Conservation (phyloP, 2,888 invertebrate species). For the Callyntrura guangdongensis region DNA sequence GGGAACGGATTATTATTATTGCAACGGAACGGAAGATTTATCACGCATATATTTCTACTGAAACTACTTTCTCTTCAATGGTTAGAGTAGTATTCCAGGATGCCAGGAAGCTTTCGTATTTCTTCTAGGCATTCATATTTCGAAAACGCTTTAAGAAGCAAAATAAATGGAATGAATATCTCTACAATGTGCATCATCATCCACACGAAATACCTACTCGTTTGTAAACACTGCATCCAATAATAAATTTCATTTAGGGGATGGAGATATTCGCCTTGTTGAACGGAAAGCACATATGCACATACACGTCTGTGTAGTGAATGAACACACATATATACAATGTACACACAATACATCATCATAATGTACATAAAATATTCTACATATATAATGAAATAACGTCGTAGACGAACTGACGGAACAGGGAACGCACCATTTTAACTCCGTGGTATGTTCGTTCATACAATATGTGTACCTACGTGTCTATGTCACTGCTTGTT, state of each 20-base stretch:
- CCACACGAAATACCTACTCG: neutral
- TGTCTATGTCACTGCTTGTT: conserved; percentile 40
- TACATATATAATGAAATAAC: neutral
- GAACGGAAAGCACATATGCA: neutral
- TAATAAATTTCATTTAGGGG: conserved; percentile 48
- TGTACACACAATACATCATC: conserved; percentile 43
- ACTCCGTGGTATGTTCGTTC: too few species aligned
- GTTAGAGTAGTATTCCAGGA: conserved; percentile 14
- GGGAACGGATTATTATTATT: conserved; percentile 63
- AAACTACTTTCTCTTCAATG: conserved; percentile 1
- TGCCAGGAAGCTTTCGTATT: conserved; percentile 5
- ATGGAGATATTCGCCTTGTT: neutral
- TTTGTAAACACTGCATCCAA: conserved; percentile 47
- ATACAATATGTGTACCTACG: neutral
- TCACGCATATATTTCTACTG: conserved; percentile 30
- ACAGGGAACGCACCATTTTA: neutral
- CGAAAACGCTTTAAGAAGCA: neutral
- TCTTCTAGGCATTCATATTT: neutral
- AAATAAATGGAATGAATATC: conserved; percentile 26
- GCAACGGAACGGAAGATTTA: conserved; percentile 61
- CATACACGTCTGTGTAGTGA: neutral
- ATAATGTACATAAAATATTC: neutral
- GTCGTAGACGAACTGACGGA: neutral
- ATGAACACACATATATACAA: neutral
- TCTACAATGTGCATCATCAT: conserved; percentile 5